phyloP scores from a whole-genome alignment of 2,888 invertebrate genomes.

The Tipula lateralis region DNA sequence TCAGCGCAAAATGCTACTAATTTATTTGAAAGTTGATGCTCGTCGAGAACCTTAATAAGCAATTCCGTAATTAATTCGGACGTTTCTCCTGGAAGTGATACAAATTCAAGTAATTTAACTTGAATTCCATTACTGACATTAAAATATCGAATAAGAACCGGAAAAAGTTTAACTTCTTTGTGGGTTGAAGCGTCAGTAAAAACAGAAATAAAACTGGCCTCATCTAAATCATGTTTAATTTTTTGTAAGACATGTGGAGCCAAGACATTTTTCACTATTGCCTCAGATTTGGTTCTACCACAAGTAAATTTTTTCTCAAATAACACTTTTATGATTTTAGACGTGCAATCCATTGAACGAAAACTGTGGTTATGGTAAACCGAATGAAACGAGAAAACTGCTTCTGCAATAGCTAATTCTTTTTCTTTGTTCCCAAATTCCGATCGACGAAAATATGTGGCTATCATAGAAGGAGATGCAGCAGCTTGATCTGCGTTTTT shows the following conservation, averaged over 20 bases:
- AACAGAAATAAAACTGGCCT: not conserved
- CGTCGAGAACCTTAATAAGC: slow-evolving; percentile 7
- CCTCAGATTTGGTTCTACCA: slow-evolving; percentile 29
- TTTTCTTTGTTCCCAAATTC: too few species aligned
- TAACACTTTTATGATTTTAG: slow-evolving; percentile 29
- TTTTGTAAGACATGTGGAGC: not conserved
- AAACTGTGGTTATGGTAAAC: slow-evolving; percentile 32
- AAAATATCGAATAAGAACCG: slow-evolving; percentile 30
- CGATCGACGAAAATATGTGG: not conserved
- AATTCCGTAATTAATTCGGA: slow-evolving; percentile 31
- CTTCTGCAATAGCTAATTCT: slow-evolving; percentile 14
- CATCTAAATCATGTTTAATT: not conserved
- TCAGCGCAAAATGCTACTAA: slow-evolving; percentile 26
- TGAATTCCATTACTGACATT: not conserved
- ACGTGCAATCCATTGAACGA: slow-evolving; percentile 32
- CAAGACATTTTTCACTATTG: too few species aligned
- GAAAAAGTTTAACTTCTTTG: slow-evolving; percentile 32
- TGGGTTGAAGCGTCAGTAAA: too few species aligned
- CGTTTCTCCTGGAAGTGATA: slow-evolving; percentile 31
- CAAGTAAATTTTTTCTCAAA: slow-evolving; percentile 32
- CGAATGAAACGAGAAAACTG: slow-evolving; percentile 29
- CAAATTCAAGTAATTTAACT: too few species aligned
- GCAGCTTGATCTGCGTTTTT: too few species aligned
- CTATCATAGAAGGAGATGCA: too few species aligned
- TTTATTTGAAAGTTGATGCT: not conserved